phyloP scores from a whole-genome alignment of 2,113 vertebrate genomes.

The Parotia lawesii region DNA sequence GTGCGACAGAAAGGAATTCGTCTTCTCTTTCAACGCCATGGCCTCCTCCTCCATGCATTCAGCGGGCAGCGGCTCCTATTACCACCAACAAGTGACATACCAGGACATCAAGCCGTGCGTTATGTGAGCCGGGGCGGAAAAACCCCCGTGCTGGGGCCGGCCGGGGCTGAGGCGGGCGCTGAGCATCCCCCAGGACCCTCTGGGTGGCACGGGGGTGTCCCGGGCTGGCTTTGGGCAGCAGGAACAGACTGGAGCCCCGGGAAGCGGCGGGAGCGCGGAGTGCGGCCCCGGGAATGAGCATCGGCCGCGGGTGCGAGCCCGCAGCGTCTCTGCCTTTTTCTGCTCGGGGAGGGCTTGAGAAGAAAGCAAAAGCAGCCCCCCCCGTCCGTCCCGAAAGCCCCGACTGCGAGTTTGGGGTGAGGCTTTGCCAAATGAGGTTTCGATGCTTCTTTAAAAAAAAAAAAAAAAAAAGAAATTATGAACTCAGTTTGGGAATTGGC shows the following conservation, averaged over 20 bases:
- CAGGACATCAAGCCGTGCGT: slow-evolving; percentile 99
- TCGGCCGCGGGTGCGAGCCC: background rate
- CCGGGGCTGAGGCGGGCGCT: background rate
- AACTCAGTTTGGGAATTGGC: background rate
- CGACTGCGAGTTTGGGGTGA: background rate
- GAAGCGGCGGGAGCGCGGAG: background rate
- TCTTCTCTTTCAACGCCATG: slow-evolving; percentile 99
- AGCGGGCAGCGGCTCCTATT: slow-evolving; percentile 87
- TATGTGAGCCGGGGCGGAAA: slow-evolving; percentile 81
- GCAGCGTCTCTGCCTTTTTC: background rate
- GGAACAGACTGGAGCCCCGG: background rate
- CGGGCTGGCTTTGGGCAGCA: background rate
- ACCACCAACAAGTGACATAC: slow-evolving; percentile 97
- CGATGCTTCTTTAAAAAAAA: background rate
- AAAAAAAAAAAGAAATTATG: background rate
- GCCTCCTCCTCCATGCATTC: slow-evolving; percentile 94
- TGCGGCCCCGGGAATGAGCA: background rate
- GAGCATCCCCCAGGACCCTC: background rate
- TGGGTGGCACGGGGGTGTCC: background rate
- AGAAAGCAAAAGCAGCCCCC: background rate
- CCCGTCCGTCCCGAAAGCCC: background rate
- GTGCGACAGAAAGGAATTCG: slow-evolving; percentile 97
- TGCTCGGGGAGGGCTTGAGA: background rate
- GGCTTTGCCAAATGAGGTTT: background rate
- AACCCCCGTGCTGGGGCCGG: background rate